Evolutionary conservation across 35 echinoderm and acorn worm genomes (phyloP).

Genomic region (Stichopus chloronotus): DNA sequence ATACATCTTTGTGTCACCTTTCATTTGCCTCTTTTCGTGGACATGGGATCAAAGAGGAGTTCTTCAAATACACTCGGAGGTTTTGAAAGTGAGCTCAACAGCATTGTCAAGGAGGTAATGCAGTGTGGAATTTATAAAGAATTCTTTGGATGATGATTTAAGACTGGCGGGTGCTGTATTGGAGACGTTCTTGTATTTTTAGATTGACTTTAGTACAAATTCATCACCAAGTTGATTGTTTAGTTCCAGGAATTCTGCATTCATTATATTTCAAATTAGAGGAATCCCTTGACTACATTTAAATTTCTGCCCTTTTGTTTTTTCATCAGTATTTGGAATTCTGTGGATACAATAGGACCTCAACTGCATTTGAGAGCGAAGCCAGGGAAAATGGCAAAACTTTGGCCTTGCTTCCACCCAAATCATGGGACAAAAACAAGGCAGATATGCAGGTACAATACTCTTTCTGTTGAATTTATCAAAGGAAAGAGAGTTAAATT

Average conservation of each 20-base stretch:
- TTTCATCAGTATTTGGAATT: slow-evolving; percentile 85
- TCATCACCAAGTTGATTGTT: too few species aligned
- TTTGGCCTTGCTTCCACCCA: slow-evolving; percentile 53
- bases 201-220: too few species aligned
- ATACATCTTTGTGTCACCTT: background rate
- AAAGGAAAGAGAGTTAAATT: background rate
- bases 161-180: too few species aligned
- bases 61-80: slow-evolving; percentile 60
- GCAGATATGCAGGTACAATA: slow-evolving; percentile 82
- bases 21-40: background rate
- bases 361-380: slow-evolving; percentile 82
- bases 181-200: too few species aligned
- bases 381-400: slow-evolving; percentile 73
- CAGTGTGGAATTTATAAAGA: background rate
- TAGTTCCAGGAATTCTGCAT: too few species aligned
- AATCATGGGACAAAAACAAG: slow-evolving; percentile 94
- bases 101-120: slow-evolving; percentile 94
- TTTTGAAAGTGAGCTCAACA: slow-evolving; percentile 94
- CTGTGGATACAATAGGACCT: slow-evolving; percentile 68
- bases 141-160: too few species aligned
- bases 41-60: slow-evolving; percentile 74
- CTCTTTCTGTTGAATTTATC: background rate
- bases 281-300: too few species aligned
- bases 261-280: too few species aligned
- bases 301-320: background rate